These are phyloP conservation scores for Nipponacmea schrenckii DNA, from an alignment of 2,888 invertebrate genomes.

Conservation along the genomic window DNA sequence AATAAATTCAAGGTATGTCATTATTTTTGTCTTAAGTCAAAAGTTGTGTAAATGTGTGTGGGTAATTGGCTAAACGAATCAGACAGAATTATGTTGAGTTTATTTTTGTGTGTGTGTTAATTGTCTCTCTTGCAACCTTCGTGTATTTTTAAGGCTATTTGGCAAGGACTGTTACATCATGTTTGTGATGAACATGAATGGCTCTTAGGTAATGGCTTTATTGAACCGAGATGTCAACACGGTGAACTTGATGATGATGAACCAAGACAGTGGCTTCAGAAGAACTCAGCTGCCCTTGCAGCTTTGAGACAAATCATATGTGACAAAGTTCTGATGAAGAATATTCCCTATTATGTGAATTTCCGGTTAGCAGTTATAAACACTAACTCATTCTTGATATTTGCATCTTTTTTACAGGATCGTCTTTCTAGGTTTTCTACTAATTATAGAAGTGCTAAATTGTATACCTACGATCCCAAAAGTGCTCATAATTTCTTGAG, in stretches of 20 bases:
- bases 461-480: no score
- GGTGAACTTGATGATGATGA: constrained; percentile 9
- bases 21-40: no score
- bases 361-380: not conserved
- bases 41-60: no score
- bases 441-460: no score
- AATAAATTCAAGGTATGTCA: constrained; percentile 6
- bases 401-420: not conserved
- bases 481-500: no score
- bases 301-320: constrained; percentile 6
- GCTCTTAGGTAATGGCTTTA: constrained; percentile 5
- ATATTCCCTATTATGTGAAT: constrained; percentile 9
- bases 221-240: constrained; percentile 13
- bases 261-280: constrained; percentile 6
- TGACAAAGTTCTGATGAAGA: constrained; percentile 13
- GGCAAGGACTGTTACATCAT: constrained; percentile 17
- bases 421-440: no score
- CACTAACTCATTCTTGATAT: not conserved
- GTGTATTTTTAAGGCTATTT: constrained; percentile 14
- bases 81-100: no score
- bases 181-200: constrained; percentile 15
- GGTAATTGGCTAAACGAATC: no score
- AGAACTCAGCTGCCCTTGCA: constrained; percentile 9
- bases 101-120: no score
- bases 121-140: no score